These are phyloP conservation scores for Heterodera schachtii DNA, from an alignment of 1,140 invertebrate genomes.

Conservation along the genomic window DNA sequence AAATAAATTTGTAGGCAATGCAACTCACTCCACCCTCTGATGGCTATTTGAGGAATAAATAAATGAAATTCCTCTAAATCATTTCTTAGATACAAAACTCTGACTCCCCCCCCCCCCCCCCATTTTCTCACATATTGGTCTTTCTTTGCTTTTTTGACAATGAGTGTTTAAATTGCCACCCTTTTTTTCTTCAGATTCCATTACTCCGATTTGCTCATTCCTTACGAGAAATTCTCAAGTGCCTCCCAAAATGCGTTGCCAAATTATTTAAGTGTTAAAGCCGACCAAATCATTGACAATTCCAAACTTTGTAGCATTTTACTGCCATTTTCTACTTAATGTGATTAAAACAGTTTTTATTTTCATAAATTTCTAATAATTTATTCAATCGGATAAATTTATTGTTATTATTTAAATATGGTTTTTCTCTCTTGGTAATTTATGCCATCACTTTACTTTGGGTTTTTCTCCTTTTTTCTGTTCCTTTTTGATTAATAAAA, in stretches of 20 bases:
- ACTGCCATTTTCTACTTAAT: not conserved
- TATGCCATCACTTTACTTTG: not conserved
- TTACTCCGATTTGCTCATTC: not conserved
- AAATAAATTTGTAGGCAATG: too few species aligned
- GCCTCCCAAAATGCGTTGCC: conserved; percentile 20
- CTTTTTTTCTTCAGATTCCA: conserved; percentile 16
- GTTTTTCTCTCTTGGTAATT: not conserved
- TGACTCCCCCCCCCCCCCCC: too few species aligned
- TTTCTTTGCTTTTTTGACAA: too few species aligned
- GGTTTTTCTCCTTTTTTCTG: not conserved
- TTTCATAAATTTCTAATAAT: not conserved
- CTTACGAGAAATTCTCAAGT: conserved; percentile 12
- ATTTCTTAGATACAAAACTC: too few species aligned
- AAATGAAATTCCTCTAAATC: too few species aligned
- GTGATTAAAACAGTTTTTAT: not conserved
- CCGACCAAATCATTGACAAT: conserved; percentile 3
- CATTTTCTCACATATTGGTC: too few species aligned
- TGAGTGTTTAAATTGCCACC: not conserved
- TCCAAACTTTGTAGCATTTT: not conserved
- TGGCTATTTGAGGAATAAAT: too few species aligned
- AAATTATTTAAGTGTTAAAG: conserved; percentile 7
- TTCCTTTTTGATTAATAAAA: too few species aligned
- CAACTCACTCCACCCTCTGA: too few species aligned
- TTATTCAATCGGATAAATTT: too few species aligned
- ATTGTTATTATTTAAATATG: not conserved